Evolutionary conservation across 1,140 invertebrate species (phyloP), one percentile per base, ranked within the genome.

Genomic region (Danaus melanippus): DNA sequence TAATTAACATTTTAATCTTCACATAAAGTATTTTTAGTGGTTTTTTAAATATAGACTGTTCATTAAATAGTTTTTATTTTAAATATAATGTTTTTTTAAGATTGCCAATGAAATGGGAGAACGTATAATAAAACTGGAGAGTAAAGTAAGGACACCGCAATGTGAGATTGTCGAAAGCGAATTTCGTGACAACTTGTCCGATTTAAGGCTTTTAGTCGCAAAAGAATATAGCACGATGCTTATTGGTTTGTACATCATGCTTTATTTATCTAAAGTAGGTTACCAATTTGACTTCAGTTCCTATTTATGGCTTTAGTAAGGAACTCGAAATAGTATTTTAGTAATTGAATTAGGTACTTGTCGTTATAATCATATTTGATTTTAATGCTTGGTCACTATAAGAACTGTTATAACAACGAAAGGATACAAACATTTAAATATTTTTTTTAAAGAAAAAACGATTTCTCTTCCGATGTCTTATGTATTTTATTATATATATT

Each of bases 211-310:
- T 52, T 71, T 92, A 54, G 77, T 92, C 6, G 88, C 88, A 42
- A 87, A 89, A 56, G 90, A 91, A 73, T 92, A 92, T 64, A 84
- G 80, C 42, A 86, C 86, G 17, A 82, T 92, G 64, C 67, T 91
- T 17, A 73, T 90, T 52, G 90, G 89, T 66, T 46, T 45, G 61
- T 60, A 42, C 43, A 21, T 10, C 12, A 0, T 42, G 9, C 7
- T 32, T 32, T 32, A 32, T 32, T 8, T 32, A 32, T 32, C 21
- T 32, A 5, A 8, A n/a, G 42, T 44, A 44, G 10, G 42, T 44
- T 44, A 12, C 42, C 6, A 44, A 44, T 44, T 44, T n/a, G 4
- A 44, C 10, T 44, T 5, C 4, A 44, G 39, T 17, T 50, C 39
- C n/a, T 50, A 12, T 15, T 10, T 6, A 47, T 21, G 3, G 12